phyloP scores from a whole-genome alignment of 2,797 vertebrate species.

The Danio choprae region DNA sequence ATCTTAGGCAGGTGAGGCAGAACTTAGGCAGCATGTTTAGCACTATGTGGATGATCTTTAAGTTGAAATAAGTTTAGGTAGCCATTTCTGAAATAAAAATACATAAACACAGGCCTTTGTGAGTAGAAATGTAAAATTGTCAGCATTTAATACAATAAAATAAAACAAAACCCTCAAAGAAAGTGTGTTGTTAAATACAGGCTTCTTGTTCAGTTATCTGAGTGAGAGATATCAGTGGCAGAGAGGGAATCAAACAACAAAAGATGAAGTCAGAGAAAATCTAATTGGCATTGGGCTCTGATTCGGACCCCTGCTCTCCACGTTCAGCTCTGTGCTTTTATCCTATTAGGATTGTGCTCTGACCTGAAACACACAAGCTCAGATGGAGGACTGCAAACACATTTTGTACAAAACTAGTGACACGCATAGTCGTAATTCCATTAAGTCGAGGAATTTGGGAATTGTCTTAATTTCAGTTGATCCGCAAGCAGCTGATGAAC shows the following conservation, averaged over 20 bases:
- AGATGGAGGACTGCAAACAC: constrained; percentile 28
- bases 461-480: constrained; percentile 36
- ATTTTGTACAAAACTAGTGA: constrained; percentile 36
- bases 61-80: too few species aligned
- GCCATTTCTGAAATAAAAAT: too few species aligned
- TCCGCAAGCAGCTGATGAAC: constrained; percentile 15
- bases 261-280: constrained; percentile 32
- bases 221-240: constrained; percentile 22
- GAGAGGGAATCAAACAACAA: constrained; percentile 20
- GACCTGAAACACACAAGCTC: constrained; percentile 42
- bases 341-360: constrained; percentile 41
- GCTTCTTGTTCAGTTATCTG: not conserved
- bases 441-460: constrained; percentile 36
- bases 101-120: not conserved
- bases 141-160: not conserved
- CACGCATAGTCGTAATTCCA: constrained; percentile 32
- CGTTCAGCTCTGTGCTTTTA: constrained; percentile 29
- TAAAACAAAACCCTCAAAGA: not conserved
- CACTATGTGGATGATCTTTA: too few species aligned
- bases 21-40: too few species aligned
- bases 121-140: too few species aligned
- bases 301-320: not conserved
- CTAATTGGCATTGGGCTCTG: constrained; percentile 23
- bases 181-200: not conserved
- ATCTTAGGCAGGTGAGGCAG: too few species aligned